A percentile compares a stretch with the other conserved stretches of the same genome.
Evolutionary conservation across 92 coral and sea anemone genomes (phyloP).

Genomic region (Heliopora coerulea): DNA sequence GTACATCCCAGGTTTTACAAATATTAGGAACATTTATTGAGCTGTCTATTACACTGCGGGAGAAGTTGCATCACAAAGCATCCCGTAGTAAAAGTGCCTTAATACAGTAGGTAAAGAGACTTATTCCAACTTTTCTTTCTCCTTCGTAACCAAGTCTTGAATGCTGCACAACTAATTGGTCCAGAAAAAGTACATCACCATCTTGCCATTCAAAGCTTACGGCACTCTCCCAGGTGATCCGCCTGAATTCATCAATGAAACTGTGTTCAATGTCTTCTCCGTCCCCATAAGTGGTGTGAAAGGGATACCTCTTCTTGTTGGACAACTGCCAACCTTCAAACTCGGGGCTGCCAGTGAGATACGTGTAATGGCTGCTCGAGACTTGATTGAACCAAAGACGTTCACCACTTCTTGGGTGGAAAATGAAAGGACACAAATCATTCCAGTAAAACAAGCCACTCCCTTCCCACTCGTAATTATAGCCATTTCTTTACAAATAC

Average conservation of each 20-base stretch:
- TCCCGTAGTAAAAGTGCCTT: no score
- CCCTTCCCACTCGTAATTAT: constrained; percentile 30
- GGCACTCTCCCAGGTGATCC: constrained; percentile 21
- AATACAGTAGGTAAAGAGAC: background rate
- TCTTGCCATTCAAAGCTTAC: constrained; percentile 32
- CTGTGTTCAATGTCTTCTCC: constrained; percentile 14
- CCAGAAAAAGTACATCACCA: constrained; percentile 27
- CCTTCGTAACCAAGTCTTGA: constrained; percentile 17
- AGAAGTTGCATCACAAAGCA: no score
- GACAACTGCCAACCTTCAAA: background rate
- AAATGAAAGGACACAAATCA: background rate
- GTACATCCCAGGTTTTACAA: no score
- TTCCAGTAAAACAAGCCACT: constrained; percentile 14
- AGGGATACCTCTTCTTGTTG: background rate
- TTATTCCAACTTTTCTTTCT: constrained; percentile 23
- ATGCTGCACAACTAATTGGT: constrained; percentile 20
- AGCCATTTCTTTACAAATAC: constrained; percentile 6
- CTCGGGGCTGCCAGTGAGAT: background rate
- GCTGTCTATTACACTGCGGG: no score
- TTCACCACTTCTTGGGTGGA: constrained; percentile 31
- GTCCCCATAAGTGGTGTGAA: constrained; percentile 29
- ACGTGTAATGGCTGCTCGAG: background rate
- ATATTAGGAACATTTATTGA: no score
- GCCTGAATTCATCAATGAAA: constrained; percentile 5
- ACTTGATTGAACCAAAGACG: constrained; percentile 37